A percentile compares a stretch with the other conserved stretches of the same genome.
phyloP scores from a whole-genome alignment of 2,113 vertebrate species.

The Toxotes chatareus region DNA sequence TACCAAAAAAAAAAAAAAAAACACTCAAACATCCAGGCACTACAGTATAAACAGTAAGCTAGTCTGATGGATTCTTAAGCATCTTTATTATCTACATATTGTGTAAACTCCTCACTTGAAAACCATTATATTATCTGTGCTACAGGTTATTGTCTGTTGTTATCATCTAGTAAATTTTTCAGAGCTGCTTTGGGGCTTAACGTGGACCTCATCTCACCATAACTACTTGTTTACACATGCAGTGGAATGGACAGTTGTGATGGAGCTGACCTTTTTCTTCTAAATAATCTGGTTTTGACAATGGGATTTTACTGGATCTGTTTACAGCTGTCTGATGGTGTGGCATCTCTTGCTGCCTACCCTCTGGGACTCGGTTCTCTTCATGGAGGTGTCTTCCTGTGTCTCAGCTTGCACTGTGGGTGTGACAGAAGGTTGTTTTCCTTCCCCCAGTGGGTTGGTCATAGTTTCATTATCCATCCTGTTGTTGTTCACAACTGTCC shows the following conservation, averaged over 20 bases:
- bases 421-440: constrained; percentile 43
- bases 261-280: constrained; percentile 15
- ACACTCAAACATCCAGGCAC: too few species aligned
- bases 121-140: neutral
- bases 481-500: constrained; percentile 33
- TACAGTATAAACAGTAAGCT: too few species aligned
- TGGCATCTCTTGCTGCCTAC: constrained; percentile 8
- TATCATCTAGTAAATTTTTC: neutral
- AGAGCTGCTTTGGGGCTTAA: neutral
- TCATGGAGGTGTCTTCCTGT: constrained; percentile 35
- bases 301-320: constrained; percentile 43
- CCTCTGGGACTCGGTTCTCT: constrained; percentile 18
- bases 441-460: constrained; percentile 36
- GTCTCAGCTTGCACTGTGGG: constrained; percentile 39
- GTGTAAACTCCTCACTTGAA: neutral
- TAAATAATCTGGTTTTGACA: constrained; percentile 20
- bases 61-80: too few species aligned
- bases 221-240: neutral
- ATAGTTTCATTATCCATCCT: constrained; percentile 54
- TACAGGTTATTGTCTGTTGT: neutral
- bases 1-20: too few species aligned
- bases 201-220: neutral
- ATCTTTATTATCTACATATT: too few species aligned
- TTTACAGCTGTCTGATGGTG: constrained; percentile 27
- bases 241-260: neutral